Percentiles rank a stretch among this genome's conserved stretches.
phyloP scores from a whole-genome alignment of 2,113 vertebrate species.

The Onychostruthus taczanowskii region DNA sequence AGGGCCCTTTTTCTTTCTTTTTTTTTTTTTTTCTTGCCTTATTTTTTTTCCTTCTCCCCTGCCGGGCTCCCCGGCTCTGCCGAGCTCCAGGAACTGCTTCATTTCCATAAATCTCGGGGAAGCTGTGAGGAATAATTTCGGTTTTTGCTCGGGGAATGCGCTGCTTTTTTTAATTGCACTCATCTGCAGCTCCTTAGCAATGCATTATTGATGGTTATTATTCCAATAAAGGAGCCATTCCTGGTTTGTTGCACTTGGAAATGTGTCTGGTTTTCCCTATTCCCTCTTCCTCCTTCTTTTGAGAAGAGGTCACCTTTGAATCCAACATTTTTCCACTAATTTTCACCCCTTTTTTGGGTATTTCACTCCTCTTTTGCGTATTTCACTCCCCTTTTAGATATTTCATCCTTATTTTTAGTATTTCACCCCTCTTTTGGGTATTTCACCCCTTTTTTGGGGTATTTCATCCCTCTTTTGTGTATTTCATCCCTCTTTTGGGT shows the following conservation, averaged over 20 bases:
- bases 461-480: background rate
- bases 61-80: background rate
- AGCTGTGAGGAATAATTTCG: conserved; percentile 66
- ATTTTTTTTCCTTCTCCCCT: background rate
- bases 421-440: background rate
- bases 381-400: background rate
- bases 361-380: no score
- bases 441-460: background rate
- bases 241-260: background rate
- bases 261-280: background rate
- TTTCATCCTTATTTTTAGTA: no score
- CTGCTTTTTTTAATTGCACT: conserved; percentile 75
- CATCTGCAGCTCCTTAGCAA: conserved; percentile 63
- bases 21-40: no score
- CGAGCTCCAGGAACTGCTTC: conserved; percentile 24
- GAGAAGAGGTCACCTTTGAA: background rate
- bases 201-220: conserved; percentile 72
- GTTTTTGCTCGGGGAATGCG: conserved; percentile 56
- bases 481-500: background rate
- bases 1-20: background rate
- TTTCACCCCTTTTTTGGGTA: background rate
- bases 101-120: conserved; percentile 41
- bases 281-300: background rate
- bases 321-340: rapidly evolving
- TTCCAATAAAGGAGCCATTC: conserved; percentile 26